Evolutionary conservation across 2,888 invertebrate species (phyloP).

Genomic region (Muschampia plurimacula): DNA sequence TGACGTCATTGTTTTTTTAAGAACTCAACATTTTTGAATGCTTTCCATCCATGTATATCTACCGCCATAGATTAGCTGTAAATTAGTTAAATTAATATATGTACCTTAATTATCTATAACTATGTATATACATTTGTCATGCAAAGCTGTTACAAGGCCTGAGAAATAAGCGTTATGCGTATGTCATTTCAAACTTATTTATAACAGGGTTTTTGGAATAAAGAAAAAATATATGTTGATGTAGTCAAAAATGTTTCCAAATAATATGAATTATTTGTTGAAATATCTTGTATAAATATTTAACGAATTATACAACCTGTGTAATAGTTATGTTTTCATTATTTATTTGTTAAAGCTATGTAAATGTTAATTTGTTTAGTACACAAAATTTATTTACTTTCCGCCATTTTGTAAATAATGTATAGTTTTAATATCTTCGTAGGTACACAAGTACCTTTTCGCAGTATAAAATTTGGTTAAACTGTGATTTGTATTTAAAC

Average conservation of each 20-base stretch:
- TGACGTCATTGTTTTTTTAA: neutral
- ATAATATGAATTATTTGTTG: neutral
- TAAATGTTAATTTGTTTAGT: slow-evolving; percentile 9
- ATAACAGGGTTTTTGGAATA: neutral
- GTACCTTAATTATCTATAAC: no score
- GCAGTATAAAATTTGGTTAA: slow-evolving; percentile 29
- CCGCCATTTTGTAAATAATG: slow-evolving; percentile 40
- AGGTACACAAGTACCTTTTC: slow-evolving; percentile 22
- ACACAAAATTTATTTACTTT: slow-evolving; percentile 31
- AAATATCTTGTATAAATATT: neutral
- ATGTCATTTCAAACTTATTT: no score
- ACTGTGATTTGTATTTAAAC: slow-evolving; percentile 42
- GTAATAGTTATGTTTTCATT: slow-evolving; percentile 1
- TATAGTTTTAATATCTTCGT: slow-evolving; percentile 37
- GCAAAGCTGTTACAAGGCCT: no score
- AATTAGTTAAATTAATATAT: neutral
- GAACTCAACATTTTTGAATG: neutral
- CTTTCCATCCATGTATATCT: neutral
- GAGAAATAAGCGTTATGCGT: no score
- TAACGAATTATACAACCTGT: neutral
- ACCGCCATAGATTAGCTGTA: neutral
- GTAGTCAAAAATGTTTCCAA: neutral
- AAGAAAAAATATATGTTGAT: neutral
- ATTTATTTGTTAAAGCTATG: slow-evolving; percentile 15
- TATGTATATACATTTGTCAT: no score